These are phyloP conservation scores for Falco novaeseelandiae DNA, from an alignment of 2,797 vertebrate species.

Conservation along the genomic window DNA sequence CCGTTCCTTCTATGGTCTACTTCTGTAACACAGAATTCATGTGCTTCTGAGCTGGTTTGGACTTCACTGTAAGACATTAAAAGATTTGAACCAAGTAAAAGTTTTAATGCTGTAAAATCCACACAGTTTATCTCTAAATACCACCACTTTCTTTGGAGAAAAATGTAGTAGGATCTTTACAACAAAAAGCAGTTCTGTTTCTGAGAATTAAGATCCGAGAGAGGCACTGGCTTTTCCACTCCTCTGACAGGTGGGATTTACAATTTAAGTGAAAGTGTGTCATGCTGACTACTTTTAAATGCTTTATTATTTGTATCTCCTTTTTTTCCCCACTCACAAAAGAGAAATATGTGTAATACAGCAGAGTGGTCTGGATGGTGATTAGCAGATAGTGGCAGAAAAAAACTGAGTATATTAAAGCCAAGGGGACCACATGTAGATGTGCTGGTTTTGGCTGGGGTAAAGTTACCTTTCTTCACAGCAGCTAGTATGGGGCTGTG, in stretches of 20 bases:
- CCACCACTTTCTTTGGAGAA: background rate
- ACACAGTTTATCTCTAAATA: background rate
- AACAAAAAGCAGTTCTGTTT: background rate
- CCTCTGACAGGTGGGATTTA: background rate
- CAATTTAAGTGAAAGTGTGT: background rate
- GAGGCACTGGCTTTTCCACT: background rate
- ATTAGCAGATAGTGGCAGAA: background rate
- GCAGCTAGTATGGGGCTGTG: accelerated
- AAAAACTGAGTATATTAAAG: background rate
- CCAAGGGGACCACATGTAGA: accelerated
- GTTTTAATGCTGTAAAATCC: background rate
- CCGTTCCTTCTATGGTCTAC: background rate
- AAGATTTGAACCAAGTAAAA: background rate
- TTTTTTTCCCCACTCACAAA: background rate
- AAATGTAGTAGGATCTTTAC: background rate
- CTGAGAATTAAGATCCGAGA: background rate
- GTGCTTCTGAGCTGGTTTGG: background rate
- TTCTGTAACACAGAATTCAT: background rate
- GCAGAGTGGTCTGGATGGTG: background rate
- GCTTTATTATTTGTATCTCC: background rate
- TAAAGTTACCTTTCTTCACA: background rate
- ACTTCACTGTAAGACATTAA: background rate
- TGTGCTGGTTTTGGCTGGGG: background rate
- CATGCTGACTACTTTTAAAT: background rate
- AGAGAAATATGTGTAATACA: background rate